A percentile compares a stretch with the other conserved stretches of the same genome.
Conservation (phyloP, 2,113 vertebrate genomes). For the Tachuris rubrigastra region DNA sequence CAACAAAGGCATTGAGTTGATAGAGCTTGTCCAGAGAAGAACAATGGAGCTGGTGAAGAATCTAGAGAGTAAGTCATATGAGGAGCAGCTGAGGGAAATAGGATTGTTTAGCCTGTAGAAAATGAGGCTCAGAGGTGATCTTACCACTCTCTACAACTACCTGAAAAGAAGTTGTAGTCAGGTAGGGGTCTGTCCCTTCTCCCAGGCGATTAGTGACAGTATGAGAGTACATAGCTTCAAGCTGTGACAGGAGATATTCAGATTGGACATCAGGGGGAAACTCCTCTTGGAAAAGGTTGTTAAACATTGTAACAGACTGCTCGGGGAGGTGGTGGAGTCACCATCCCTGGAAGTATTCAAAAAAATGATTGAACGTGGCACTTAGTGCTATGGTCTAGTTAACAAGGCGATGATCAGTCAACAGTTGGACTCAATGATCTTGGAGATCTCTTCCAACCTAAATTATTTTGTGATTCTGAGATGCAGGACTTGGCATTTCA, state of each 20-base stretch:
- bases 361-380: not conserved
- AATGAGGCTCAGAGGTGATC: not conserved
- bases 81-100: not conserved
- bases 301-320: not conserved
- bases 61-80: not conserved
- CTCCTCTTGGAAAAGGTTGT: not conserved
- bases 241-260: not conserved
- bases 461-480: not conserved
- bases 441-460: not conserved
- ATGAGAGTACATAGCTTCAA: fast-evolving
- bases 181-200: not conserved
- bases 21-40: not conserved
- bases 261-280: not conserved
- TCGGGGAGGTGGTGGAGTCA: not conserved
- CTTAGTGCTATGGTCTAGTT: not conserved
- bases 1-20: not conserved
- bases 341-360: not conserved
- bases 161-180: not conserved
- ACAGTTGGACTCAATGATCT: too few species aligned
- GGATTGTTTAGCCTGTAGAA: not conserved
- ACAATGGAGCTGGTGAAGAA: not conserved
- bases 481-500: not conserved
- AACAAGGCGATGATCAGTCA: fast-evolving
- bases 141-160: not conserved
- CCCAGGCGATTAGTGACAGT: not conserved